Percentiles rank a stretch among this genome's conserved stretches.
phyloP scores from a whole-genome alignment of 2,888 invertebrate genomes.

The Chrysina gloriosa region DNA sequence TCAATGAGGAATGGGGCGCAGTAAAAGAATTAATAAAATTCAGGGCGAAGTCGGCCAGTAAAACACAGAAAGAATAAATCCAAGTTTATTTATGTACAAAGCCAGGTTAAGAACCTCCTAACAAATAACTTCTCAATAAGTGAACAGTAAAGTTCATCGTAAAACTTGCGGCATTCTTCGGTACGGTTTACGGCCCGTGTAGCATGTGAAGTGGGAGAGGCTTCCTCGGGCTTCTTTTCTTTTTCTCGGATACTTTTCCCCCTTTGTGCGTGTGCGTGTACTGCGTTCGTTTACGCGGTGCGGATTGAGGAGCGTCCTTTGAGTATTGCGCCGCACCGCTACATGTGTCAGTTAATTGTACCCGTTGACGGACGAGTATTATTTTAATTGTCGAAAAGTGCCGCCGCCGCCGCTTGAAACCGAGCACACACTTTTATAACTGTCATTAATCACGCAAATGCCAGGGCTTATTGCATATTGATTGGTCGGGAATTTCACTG shows the following conservation, averaged over 20 bases:
- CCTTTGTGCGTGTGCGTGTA: not conserved
- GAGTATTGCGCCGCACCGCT: not conserved
- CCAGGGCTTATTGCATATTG: conserved; percentile 3
- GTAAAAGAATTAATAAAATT: conserved; percentile 24
- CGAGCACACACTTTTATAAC: conserved; percentile 8
- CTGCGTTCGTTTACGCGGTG: not conserved
- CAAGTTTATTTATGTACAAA: conserved; percentile 25
- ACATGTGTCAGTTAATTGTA: conserved; percentile 33
- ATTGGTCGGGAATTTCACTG: not conserved
- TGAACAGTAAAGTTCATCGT: conserved; percentile 29
- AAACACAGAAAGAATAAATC: not conserved
- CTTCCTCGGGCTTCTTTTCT: not conserved
- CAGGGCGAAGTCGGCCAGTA: not conserved
- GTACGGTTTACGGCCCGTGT: conserved; percentile 29
- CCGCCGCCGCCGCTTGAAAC: conserved; percentile 15
- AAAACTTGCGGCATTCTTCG: conserved; percentile 30
- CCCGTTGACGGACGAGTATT: conserved; percentile 27
- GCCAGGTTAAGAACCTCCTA: conserved; percentile 31
- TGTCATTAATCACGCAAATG: conserved; percentile 13
- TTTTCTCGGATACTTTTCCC: conserved; percentile 7
- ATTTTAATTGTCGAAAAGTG: conserved; percentile 32
- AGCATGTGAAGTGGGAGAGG: conserved; percentile 10
- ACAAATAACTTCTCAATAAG: conserved; percentile 36
- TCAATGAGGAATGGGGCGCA: no score
- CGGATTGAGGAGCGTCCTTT: conserved; percentile 1